Conservation (phyloP, 2,888 invertebrate species). For the Choristoneura rosaceana region DNA sequence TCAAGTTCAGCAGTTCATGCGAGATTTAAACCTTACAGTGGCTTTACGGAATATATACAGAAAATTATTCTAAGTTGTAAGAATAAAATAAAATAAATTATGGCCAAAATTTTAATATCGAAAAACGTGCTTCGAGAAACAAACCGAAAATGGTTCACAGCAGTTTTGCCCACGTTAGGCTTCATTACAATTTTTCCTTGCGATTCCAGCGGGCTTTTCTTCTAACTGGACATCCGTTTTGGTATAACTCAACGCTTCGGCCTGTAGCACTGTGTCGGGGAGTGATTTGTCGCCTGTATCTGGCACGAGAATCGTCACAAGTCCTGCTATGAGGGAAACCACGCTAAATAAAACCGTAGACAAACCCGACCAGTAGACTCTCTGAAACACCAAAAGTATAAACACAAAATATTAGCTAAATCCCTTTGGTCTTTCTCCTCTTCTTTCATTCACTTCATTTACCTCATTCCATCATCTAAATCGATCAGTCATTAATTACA, state of each 20-base stretch:
- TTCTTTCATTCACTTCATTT: too few species aligned
- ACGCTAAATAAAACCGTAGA: slow-evolving; percentile 54
- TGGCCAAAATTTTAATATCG: too few species aligned
- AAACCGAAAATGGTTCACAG: neutral
- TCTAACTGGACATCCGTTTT: slow-evolving; percentile 26
- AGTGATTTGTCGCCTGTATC: slow-evolving; percentile 53
- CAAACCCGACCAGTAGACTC: slow-evolving; percentile 54
- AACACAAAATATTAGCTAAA: too few species aligned
- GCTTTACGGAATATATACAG: too few species aligned
- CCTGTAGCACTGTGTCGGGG: slow-evolving; percentile 52
- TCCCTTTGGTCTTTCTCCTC: too few species aligned
- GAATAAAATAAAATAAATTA: too few species aligned
- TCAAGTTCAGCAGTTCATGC: too few species aligned
- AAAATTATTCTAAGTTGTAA: too few species aligned
- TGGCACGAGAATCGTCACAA: slow-evolving; percentile 51
- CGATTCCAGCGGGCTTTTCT: neutral
- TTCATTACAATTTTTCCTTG: neutral
- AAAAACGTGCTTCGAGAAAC: neutral
- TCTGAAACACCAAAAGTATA: slow-evolving; percentile 39
- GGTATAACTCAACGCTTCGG: slow-evolving; percentile 48
- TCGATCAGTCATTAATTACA: too few species aligned
- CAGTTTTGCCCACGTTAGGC: neutral
- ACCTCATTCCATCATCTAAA: too few species aligned
- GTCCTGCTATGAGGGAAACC: slow-evolving; percentile 50
- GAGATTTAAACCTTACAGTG: too few species aligned